These are phyloP conservation scores for Triplophysa dalaica DNA, from an alignment of 2,113 vertebrate species.

Conservation along the genomic window DNA sequence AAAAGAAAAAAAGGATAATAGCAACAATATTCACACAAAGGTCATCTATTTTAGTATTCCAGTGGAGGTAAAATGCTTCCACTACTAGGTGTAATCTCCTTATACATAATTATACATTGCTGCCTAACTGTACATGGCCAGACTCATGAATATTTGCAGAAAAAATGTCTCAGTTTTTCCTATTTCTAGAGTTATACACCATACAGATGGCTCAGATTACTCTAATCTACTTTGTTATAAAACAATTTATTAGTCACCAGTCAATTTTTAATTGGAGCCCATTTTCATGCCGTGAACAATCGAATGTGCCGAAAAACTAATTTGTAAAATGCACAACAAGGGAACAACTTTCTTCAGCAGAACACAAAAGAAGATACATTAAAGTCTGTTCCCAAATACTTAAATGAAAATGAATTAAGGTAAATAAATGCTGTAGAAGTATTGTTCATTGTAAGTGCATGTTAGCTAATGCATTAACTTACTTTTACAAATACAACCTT, in stretches of 20 bases:
- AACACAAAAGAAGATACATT: too few relatives aligned
- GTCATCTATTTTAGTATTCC: not conserved
- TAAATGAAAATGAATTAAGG: too few relatives aligned
- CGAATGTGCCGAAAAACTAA: not conserved
- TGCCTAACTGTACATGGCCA: not conserved
- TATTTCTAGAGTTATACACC: conserved; percentile 6
- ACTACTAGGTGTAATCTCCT: not conserved
- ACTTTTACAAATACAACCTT: too few relatives aligned
- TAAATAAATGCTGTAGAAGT: too few relatives aligned
- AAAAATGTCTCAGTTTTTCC: conserved; percentile 18
- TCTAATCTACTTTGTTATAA: conserved; percentile 31
- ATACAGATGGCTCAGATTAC: conserved; percentile 39
- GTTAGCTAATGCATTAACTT: too few relatives aligned
- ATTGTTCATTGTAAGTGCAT: too few relatives aligned
- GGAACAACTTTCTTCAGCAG: too few relatives aligned
- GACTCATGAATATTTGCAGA: conserved; percentile 36
- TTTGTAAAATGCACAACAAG: too few relatives aligned
- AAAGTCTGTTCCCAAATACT: too few relatives aligned
- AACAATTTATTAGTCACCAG: conserved; percentile 29
- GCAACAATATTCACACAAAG: not conserved
- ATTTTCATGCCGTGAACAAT: not conserved
- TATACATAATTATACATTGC: not conserved
- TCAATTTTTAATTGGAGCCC: not conserved
- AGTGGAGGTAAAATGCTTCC: not conserved
- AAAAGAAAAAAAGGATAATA: not conserved